Base-by-base conservation (phyloP, 1,140 invertebrate genomes). In the Pseudomyrmex cubaensis region DNA sequence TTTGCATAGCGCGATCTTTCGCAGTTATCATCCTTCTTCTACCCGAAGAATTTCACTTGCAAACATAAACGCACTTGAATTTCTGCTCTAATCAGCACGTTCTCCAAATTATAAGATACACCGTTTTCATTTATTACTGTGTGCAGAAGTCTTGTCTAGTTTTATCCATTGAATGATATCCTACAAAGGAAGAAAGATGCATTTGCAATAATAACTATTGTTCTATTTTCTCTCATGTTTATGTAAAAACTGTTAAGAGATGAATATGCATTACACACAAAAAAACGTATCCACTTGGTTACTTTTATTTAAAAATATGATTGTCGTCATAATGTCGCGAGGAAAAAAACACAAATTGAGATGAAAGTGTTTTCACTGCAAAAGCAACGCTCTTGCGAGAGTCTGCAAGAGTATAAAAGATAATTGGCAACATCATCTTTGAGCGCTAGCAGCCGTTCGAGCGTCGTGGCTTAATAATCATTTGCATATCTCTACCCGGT, bases 401-500 rank as follows among this genome's bases (percentile, higher is more conserved):
- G 35, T 35, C 35, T 35, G 35, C 57, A 50, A 84, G 78, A 56
- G 25, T 75, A 48, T 67, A 64, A 85, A 77, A 77, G 66, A 73
- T 87, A 73, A 66, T 54, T 25, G 48, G 57, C 57, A 54, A 61
- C 57, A 57, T 59, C 78, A 22, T 69, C 15, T 83, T 12, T 13
- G 59, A 22, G 46, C 10, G 13, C 61, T 13, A 15, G 25, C 44
- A 59, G 35, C 61, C 25, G 12, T 69, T 50, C 7, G 50, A 54
- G n/a, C 64, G 52, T 35, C 52, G 25, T 20, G 56, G 64, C 73
- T 85, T 78, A 85, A 87, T 85, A 85, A 87, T 83, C 61, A 59
- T 72, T 85, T 62, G 75, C 70, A 59, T 72, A 54, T 57, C 46
- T 22, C 59, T 48, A 44, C 56, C 46, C 44, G 15, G 61, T 64